Percentiles rank a stretch among this genome's conserved stretches.
Conservation (phyloP, 1,140 invertebrate species). For the Steinernema feltiae region DNA sequence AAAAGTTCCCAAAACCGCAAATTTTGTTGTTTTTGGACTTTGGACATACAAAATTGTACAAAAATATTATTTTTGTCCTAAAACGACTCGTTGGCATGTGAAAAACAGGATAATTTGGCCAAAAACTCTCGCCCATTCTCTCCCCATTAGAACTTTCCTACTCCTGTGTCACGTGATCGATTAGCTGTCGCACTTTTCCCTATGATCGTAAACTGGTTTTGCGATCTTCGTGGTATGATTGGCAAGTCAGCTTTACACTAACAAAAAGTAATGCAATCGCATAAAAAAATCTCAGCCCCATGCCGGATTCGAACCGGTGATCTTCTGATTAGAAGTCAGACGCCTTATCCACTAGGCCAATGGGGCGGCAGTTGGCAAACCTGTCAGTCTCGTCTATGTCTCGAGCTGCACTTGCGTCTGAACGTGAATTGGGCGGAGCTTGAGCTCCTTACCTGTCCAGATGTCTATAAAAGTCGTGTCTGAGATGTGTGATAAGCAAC, state of each 20-base stretch:
- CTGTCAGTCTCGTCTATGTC: neutral
- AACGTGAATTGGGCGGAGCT: neutral
- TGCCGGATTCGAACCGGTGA: constrained; percentile 17
- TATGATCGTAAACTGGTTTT: neutral
- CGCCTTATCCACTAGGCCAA: constrained; percentile 21
- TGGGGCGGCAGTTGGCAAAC: neutral
- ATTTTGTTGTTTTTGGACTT: no score
- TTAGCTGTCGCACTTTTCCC: neutral
- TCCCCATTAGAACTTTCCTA: neutral
- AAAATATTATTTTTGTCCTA: no score
- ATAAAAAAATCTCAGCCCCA: constrained; percentile 1
- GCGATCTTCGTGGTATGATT: neutral
- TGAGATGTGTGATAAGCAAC: no score
- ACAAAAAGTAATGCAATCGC: neutral
- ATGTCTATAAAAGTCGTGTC: no score
- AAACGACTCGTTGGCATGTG: no score
- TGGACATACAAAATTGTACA: no score
- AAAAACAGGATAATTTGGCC: no score
- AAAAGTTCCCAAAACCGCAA: no score
- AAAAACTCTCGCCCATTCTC: neutral
- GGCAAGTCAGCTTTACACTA: neutral
- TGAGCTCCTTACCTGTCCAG: neutral
- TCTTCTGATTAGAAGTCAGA: constrained; percentile 23
- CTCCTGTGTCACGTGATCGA: neutral
- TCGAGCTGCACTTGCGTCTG: neutral